These are phyloP conservation scores for Matsumurasca onukii DNA, from an alignment of 1,140 invertebrate species.

Conservation along the genomic window DNA sequence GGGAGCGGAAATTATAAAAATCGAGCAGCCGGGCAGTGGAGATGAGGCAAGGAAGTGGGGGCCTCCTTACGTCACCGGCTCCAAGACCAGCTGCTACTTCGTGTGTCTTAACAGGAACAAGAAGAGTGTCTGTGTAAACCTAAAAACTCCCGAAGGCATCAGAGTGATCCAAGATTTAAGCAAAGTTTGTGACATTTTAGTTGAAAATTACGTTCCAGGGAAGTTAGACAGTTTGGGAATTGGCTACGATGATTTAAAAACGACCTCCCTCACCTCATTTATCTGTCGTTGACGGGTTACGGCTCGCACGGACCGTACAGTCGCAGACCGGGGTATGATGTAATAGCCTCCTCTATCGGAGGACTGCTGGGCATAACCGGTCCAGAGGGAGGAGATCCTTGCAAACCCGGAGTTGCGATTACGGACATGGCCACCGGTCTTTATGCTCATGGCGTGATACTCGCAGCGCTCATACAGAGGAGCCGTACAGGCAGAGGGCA, in stretches of 20 bases:
- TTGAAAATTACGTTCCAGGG: slow-evolving; percentile 95
- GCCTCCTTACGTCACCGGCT: slow-evolving; percentile 79
- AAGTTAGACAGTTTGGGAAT: slow-evolving; percentile 76
- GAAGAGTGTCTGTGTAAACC: slow-evolving; percentile 87
- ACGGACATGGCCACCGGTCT: slow-evolving; percentile 92
- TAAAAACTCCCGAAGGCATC: slow-evolving; percentile 70
- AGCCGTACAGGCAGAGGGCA: slow-evolving; percentile 79
- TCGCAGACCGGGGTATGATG: slow-evolving; percentile 89
- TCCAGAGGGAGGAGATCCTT: slow-evolving; percentile 76
- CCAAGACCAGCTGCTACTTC: slow-evolving; percentile 82
- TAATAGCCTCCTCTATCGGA: slow-evolving; percentile 90
- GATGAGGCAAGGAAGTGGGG: slow-evolving; percentile 93
- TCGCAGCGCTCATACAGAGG: slow-evolving; percentile 84
- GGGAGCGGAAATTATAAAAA: slow-evolving; percentile 93
- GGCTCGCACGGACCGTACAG: slow-evolving; percentile 84
- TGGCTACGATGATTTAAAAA: slow-evolving; percentile 73
- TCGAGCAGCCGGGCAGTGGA: slow-evolving; percentile 75
- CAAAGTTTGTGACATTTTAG: slow-evolving; percentile 77
- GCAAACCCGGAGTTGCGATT: slow-evolving; percentile 90
- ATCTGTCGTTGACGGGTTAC: slow-evolving; percentile 94
- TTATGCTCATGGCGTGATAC: slow-evolving; percentile 93
- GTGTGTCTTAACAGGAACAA: slow-evolving; percentile 92
- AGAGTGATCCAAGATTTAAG: slow-evolving; percentile 74
- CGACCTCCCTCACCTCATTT: slow-evolving; percentile 81
- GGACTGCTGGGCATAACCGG: slow-evolving; percentile 91